Base-by-base conservation (phyloP, 1,140 invertebrate genomes). In the Hyles euphorbiae region DNA sequence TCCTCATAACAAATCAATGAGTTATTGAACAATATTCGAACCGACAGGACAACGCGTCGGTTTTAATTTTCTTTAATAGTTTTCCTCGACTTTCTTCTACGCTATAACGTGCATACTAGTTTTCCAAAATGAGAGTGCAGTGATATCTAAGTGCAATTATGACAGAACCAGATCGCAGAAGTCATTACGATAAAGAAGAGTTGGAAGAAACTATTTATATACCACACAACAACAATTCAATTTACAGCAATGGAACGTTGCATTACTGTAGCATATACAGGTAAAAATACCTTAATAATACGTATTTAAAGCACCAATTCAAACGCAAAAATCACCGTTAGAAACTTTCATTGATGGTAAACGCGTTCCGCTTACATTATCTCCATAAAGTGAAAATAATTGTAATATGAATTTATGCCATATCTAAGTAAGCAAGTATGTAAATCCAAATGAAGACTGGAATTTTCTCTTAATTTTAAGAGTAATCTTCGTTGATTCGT, bases 221-320 rank as follows among this genome's bases (percentile, higher is more conserved):
- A 7, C 68, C 82, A 5, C 87, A 88, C 59, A 89, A 89, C 58
- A 83, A 86, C 64, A 82, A 88, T 61, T 90, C 88, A 5, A 76
- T 89, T 64, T 90, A 90, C 65, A 90, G 88, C 62, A 87, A 81
- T 65, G 83, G 83, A 56, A 86, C 83, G n/a, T 70, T 79, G 44
- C 81, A 84, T 63, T 90, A 90, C 66, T 88, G 83, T 74, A 90
- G 88, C 60, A 90, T 90, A 61, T 90, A 90, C 84, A 90, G 88
- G 88, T 90, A 67, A 46, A 7, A 5, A 8, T 8, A 40, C 8
- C 8, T 40, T 40, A 40, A 8, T 40, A 40, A 8, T 8, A 40
- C 4, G 8, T 8, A 40, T 5, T 40, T 40, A 40, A 1, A 40
- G 8, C 36, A 22, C 22, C 22, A 8, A 40, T 40, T 40, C 2